These are phyloP conservation scores for Antheraea mylitta DNA, from an alignment of 1,140 invertebrate genomes.

Conservation along the genomic window DNA sequence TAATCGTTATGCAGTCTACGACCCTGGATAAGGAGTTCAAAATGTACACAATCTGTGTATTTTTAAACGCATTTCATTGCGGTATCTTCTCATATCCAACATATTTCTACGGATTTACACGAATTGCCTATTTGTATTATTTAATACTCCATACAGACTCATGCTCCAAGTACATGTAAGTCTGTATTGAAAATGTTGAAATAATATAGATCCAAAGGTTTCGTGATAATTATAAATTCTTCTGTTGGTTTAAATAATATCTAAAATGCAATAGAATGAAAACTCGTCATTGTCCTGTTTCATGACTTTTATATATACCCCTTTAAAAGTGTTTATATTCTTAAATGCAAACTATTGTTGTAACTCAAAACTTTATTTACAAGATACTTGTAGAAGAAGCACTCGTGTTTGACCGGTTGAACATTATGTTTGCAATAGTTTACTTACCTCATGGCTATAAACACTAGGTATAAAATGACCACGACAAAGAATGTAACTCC, in stretches of 20 bases:
- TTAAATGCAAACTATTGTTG: no score
- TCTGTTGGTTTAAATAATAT: no score
- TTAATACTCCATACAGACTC: background rate
- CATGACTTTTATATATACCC: background rate
- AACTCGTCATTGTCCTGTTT: background rate
- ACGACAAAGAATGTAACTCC: background rate
- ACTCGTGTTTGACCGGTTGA: background rate
- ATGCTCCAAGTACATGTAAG: background rate
- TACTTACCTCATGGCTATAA: background rate
- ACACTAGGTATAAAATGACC: background rate
- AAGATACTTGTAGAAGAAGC: background rate
- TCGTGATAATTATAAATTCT: background rate
- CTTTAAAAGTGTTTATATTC: no score
- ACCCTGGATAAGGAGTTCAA: no score
- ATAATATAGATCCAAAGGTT: background rate
- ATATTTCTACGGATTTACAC: no score
- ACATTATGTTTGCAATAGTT: background rate
- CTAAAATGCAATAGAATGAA: background rate
- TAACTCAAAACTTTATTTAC: background rate
- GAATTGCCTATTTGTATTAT: background rate
- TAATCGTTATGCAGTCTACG: no score
- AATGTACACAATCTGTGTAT: no score
- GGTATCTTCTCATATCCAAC: no score
- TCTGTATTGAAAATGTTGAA: background rate
- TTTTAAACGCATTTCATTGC: background rate